Conservation (phyloP, 64 coral and sea anemone genomes). For the Stylophora pistillata region DNA sequence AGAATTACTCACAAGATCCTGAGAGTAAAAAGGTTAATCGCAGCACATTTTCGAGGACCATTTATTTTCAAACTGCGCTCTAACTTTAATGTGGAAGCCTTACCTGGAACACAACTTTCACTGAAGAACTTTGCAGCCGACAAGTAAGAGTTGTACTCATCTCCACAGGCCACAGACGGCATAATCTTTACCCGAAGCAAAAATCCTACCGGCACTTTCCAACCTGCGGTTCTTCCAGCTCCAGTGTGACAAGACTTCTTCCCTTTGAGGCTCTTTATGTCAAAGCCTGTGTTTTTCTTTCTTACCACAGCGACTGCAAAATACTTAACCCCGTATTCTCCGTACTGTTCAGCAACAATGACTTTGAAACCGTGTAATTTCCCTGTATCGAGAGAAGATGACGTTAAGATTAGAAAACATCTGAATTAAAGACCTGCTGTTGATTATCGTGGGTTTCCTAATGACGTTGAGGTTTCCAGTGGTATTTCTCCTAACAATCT, state of each 20-base stretch:
- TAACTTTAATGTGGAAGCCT: too few relatives aligned
- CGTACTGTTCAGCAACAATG: constrained; percentile 58
- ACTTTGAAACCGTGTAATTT: constrained; percentile 40
- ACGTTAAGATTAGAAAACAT: not conserved
- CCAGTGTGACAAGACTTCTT: constrained; percentile 79
- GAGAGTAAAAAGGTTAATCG: too few relatives aligned
- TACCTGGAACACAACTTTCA: constrained; percentile 77
- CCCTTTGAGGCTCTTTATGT: constrained; percentile 26
- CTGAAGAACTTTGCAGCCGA: constrained; percentile 61
- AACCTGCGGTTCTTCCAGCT: constrained; percentile 56
- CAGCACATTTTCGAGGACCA: too few relatives aligned
- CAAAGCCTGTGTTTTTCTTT: constrained; percentile 8
- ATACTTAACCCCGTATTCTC: constrained; percentile 29
- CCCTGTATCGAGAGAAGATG: not conserved
- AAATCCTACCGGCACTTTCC: constrained; percentile 56
- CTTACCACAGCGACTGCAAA: constrained; percentile 70
- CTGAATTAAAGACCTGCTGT: too few relatives aligned
- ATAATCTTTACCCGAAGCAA: constrained; percentile 23
- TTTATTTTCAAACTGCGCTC: too few relatives aligned
- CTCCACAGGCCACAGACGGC: not conserved
- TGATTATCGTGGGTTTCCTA: too few relatives aligned
- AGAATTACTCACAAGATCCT: too few relatives aligned
- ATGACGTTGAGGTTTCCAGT: too few relatives aligned
- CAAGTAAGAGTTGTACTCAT: not conserved
- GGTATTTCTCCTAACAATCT: too few relatives aligned